Conservation (phyloP, 2,888 invertebrate genomes). For the Junonia oenone region DNA sequence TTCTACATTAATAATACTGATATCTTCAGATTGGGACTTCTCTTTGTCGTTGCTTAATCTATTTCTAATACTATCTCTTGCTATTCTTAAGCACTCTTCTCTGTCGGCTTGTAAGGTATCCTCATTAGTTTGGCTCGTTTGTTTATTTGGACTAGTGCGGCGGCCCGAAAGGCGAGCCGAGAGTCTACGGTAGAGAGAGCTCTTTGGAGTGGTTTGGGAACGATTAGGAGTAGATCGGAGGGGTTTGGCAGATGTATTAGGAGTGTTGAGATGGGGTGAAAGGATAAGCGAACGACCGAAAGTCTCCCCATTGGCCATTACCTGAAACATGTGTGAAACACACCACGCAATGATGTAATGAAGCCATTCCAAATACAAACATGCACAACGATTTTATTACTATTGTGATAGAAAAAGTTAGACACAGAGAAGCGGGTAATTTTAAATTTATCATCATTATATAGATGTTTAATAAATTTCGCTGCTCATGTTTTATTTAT, state of each 20-base stretch:
- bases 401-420: constrained; percentile 34
- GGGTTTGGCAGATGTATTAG: constrained; percentile 53
- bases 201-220: constrained; percentile 69
- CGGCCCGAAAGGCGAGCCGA: constrained; percentile 70
- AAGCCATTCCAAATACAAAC: constrained; percentile 77
- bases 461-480: not conserved
- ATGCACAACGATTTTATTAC: constrained; percentile 60
- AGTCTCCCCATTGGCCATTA: constrained; percentile 84
- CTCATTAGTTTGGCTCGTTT: constrained; percentile 34
- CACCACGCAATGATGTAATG: constrained; percentile 80
- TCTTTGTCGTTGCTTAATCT: constrained; percentile 42
- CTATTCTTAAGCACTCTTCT: constrained; percentile 53
- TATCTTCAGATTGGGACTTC: constrained; percentile 47
- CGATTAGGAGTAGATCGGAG: constrained; percentile 60
- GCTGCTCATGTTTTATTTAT: not conserved
- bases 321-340: constrained; percentile 84
- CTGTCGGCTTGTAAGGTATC: constrained; percentile 44
- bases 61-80: constrained; percentile 54
- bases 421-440: constrained; percentile 31
- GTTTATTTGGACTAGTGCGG: constrained; percentile 45
- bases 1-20: constrained; percentile 57
- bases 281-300: constrained; percentile 82
- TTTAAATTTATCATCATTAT: constrained; percentile 3
- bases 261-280: constrained; percentile 65
- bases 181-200: constrained; percentile 68